Base-by-base conservation (phyloP, 2,113 vertebrate genomes). In the Chionis minor region DNA sequence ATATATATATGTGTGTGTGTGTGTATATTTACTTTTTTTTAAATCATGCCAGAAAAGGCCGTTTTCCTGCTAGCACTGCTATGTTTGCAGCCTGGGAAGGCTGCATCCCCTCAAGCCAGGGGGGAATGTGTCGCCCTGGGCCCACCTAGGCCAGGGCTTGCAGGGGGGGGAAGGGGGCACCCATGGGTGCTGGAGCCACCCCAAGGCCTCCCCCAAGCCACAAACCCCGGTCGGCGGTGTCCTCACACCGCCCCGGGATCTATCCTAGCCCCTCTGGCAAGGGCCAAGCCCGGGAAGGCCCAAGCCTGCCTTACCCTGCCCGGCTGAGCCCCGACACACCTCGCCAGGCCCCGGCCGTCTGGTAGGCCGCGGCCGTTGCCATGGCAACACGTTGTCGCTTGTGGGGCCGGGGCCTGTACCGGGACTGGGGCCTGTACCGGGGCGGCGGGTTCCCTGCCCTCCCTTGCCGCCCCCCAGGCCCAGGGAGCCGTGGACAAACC, bases 241-340 rank as follows among this genome's bases (percentile, higher is more conserved):
- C 49, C 44, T 42, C 21, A 6, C 4, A n/a, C 14, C 22, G 30
- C n/a, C 40, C 42, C 8, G 42, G 13, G 5, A 9, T 5, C 15
- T 61, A 10, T 21, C 38, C 21, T 12, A 30, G 16, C 24, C 54
- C 15, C 62, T 77, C 24, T 5, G 8, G n/a, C 42, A 21, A 21
- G 27, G 22, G 17, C 27, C 10, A 14, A 17, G 13, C n/a, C 23
- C 11, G 8, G 55, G 23, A 33, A 45, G 33, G 28, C 21, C 54
- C 54, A 7, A 4, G 6, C 9, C 9, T 2, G 4, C 47, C 33
- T 9, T 12, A 16, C 7, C n/a, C 44, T 3, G 32, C 12, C 45
- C 44, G 21, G 6, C 2, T 2, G 10, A 58, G 30, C 21, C 47
- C 65, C 8, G 32, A 32, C 40, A 18, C 56, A 38, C 32, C 38